These are phyloP conservation scores for Cylloceria caligata DNA, from an alignment of 2,888 invertebrate genomes.

Conservation along the genomic window DNA sequence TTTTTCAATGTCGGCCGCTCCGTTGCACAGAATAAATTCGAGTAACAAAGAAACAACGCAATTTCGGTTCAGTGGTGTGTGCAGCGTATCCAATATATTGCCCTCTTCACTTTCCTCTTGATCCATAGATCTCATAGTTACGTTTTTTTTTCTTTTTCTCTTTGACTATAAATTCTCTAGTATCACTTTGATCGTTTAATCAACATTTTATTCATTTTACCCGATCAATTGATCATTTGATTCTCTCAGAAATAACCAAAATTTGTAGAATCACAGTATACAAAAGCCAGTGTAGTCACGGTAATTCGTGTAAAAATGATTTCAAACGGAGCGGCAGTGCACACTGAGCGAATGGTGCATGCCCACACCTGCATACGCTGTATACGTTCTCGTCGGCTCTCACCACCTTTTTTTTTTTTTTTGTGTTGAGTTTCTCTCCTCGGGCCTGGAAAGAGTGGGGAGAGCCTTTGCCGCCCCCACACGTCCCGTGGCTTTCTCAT, in stretches of 20 bases:
- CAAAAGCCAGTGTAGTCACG: neutral
- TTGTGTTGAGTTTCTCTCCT: constrained; percentile 48
- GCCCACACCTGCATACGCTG: constrained; percentile 56
- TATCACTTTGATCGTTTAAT: neutral
- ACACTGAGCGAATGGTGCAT: constrained; percentile 42
- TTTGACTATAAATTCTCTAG: neutral
- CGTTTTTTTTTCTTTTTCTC: neutral
- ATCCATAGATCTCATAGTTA: neutral
- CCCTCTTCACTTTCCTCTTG: neutral
- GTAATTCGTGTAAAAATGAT: neutral
- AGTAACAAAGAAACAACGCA: neutral
- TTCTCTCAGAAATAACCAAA: neutral
- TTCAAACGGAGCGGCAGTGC: neutral
- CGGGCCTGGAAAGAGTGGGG: constrained; percentile 27
- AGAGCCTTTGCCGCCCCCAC: constrained; percentile 20
- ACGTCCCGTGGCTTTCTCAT: constrained; percentile 49
- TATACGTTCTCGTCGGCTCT: constrained; percentile 52
- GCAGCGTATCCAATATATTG: neutral
- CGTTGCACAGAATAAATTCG: neutral
- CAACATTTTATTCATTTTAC: neutral
- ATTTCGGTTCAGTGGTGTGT: neutral
- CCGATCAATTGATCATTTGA: constrained; percentile 12
- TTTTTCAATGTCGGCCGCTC: neutral
- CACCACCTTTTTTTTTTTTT: constrained; percentile 21
- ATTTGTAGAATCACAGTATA: neutral